Percentiles rank a stretch among this genome's conserved stretches.
These are phyloP conservation scores for Aphrocallistes beatrix DNA, from an alignment of 37 sponge, comb jelly and placozoan genomes.

Conservation along the genomic window DNA sequence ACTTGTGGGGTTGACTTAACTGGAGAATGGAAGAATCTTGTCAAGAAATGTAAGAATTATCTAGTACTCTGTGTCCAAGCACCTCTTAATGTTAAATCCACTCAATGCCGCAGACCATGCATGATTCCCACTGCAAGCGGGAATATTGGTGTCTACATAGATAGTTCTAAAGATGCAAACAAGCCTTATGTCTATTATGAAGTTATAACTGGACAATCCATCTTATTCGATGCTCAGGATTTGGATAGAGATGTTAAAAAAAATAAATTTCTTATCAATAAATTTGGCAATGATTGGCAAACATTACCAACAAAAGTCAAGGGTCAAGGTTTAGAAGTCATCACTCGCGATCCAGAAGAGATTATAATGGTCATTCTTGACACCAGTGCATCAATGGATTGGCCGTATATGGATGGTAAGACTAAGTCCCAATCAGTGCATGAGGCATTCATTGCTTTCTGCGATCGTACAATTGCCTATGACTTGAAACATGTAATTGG, in stretches of 20 bases:
- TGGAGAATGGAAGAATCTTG: not conserved
- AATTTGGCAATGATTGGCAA: not conserved
- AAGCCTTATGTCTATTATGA: not conserved
- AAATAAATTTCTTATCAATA: not conserved
- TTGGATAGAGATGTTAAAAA: not conserved
- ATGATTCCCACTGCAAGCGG: not conserved
- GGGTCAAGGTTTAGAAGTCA: not conserved
- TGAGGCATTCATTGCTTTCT: slow-evolving; percentile 9
- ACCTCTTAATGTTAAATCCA: not conserved
- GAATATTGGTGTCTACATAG: not conserved
- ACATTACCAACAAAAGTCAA: not conserved
- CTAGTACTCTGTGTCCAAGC: not conserved
- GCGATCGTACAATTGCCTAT: slow-evolving; percentile 13
- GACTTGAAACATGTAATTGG: slow-evolving; percentile 8
- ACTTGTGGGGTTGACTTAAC: not conserved
- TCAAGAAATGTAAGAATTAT: not conserved
- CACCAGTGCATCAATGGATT: not conserved
- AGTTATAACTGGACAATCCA: not conserved
- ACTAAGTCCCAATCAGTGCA: slow-evolving; percentile 1
- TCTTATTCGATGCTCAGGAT: not conserved
- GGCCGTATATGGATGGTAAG: not conserved
- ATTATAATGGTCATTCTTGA: not conserved
- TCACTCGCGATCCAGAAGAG: not conserved
- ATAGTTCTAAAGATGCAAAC: not conserved
- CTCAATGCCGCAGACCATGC: not conserved